Evolutionary conservation across 2,888 invertebrate genomes (phyloP).

Genomic region (Latrodectus hesperus): DNA sequence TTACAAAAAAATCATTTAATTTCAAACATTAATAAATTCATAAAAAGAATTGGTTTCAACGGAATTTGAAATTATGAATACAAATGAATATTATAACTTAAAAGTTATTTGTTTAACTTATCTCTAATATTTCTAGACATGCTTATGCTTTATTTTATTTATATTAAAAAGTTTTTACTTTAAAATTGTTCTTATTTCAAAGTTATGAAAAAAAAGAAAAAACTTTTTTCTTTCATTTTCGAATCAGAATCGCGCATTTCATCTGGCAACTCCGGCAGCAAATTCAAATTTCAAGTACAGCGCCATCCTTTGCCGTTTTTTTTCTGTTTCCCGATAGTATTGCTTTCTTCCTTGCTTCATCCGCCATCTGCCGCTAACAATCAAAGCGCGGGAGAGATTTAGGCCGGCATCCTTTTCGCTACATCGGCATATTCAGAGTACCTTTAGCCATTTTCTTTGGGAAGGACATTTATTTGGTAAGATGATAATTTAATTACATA

Average conservation of each 20-base stretch:
- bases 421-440: slow-evolving; percentile 7
- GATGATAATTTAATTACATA: neutral
- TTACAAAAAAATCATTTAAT: too few relatives aligned
- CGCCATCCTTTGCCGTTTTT: slow-evolving; percentile 41
- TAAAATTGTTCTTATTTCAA: neutral
- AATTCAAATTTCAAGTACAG: slow-evolving; percentile 63
- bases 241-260: slow-evolving; percentile 31
- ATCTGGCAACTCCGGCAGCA: slow-evolving; percentile 59
- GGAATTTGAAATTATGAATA: too few relatives aligned
- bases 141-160: neutral
- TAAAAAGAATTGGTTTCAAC: too few relatives aligned
- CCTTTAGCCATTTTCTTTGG: slow-evolving; percentile 58
- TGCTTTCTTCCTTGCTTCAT: slow-evolving; percentile 5
- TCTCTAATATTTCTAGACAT: too few relatives aligned
- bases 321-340: neutral
- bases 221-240: slow-evolving; percentile 21
- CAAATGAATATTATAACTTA: too few relatives aligned
- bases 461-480: slow-evolving; percentile 37
- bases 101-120: too few relatives aligned
- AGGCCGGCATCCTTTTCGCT: slow-evolving; percentile 17
- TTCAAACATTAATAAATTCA: too few relatives aligned
- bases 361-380: slow-evolving; percentile 46
- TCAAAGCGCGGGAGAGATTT: slow-evolving; percentile 52
- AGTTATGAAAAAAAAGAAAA: too few relatives aligned
- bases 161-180: neutral